Percentiles rank a stretch among this genome's conserved stretches.
phyloP scores from a whole-genome alignment of 2,797 vertebrate species.

The Knipowitschia caucasica region DNA sequence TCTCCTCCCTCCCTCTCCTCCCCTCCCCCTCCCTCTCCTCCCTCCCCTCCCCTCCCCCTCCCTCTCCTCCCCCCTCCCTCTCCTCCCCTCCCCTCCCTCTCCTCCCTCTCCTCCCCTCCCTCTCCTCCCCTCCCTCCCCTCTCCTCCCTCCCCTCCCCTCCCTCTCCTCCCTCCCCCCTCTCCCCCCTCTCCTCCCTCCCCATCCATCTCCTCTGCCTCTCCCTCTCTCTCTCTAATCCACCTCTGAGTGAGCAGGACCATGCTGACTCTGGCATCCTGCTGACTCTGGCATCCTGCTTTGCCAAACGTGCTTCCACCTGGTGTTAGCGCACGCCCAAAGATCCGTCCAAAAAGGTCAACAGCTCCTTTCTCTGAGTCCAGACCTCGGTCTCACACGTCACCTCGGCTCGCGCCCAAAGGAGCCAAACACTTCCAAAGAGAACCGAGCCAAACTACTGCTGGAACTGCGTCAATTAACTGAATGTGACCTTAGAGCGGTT shows the following conservation, averaged over 20 bases:
- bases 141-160: constrained; percentile 3
- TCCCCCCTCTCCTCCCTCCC: constrained; percentile 5
- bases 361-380: constrained; percentile 34
- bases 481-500: no score
- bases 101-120: constrained; percentile 4
- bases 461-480: background rate
- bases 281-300: constrained; percentile 39
- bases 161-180: background rate
- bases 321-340: constrained; percentile 14
- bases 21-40: constrained; percentile 1
- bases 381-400: constrained; percentile 25
- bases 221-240: constrained; percentile 26
- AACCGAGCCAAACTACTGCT: constrained; percentile 11
- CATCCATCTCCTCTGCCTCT: constrained; percentile 27
- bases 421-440: background rate
- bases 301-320: constrained; percentile 39
- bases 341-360: constrained; percentile 53
- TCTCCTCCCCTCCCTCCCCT: background rate
- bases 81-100: constrained; percentile 3
- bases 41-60: background rate
- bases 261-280: constrained; percentile 27
- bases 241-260: constrained; percentile 30
- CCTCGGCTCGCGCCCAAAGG: constrained; percentile 1
- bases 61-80: background rate
- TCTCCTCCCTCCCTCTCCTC: background rate